A percentile compares a stretch with the other conserved stretches of the same genome.
These are phyloP conservation scores for Drosophila repletoides DNA, from an alignment of 1,140 invertebrate genomes.

Conservation along the genomic window DNA sequence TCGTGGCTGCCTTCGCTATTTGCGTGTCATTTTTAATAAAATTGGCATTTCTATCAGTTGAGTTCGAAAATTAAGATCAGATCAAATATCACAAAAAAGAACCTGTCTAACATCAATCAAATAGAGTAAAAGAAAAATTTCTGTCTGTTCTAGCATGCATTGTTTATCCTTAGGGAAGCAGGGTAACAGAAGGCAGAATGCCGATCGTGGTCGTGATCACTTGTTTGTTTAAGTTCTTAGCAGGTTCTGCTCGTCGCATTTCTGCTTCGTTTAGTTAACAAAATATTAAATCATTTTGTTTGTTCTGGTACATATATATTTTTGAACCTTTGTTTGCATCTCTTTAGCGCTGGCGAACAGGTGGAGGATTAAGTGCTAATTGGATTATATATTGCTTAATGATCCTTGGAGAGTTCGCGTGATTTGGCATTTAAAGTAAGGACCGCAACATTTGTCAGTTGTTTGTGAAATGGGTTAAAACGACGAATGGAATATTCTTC, in stretches of 20 bases:
- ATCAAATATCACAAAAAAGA: conserved; percentile 75
- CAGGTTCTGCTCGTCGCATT: conserved; percentile 59
- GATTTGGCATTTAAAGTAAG: conserved; percentile 22
- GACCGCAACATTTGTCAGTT: conserved; percentile 23
- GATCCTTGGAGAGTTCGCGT: conserved; percentile 50
- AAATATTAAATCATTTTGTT: conserved; percentile 65
- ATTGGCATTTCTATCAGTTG: conserved; percentile 69
- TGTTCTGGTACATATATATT: conserved; percentile 10
- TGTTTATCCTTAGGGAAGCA: conserved; percentile 47
- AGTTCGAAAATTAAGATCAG: conserved; percentile 30
- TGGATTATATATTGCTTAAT: conserved; percentile 77
- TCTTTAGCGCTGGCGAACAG: conserved; percentile 54
- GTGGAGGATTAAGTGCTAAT: conserved; percentile 69
- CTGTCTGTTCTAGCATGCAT: conserved; percentile 5
- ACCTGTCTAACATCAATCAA: conserved; percentile 57
- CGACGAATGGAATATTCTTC: background rate
- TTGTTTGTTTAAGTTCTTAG: conserved; percentile 77
- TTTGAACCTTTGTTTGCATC: conserved; percentile 44
- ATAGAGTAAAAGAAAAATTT: conserved; percentile 70
- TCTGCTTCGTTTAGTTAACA: conserved; percentile 72
- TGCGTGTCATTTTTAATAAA: conserved; percentile 75
- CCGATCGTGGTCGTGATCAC: conserved; percentile 59
- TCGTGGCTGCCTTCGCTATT: conserved; percentile 45
- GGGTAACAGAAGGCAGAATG: no score
- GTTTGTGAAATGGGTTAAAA: conserved; percentile 40